phyloP scores from a whole-genome alignment of 2,113 vertebrate species.

The Bucco capensis region DNA sequence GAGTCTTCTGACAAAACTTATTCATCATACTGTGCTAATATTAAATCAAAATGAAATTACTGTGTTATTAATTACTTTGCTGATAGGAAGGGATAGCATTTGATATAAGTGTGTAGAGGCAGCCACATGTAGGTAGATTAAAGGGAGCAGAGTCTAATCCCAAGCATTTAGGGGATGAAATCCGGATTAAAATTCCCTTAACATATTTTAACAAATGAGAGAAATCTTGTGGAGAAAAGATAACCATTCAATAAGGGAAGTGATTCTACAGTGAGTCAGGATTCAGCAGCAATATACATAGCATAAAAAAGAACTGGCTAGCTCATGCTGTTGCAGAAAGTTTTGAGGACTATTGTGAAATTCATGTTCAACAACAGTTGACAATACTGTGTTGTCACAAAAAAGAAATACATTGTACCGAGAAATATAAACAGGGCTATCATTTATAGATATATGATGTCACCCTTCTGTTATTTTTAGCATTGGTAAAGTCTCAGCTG shows the following conservation, averaged over 20 bases:
- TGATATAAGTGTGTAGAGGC: not conserved
- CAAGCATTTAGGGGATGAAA: not conserved
- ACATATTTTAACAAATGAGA: not conserved
- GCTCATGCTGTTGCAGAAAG: not conserved
- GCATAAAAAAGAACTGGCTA: not conserved
- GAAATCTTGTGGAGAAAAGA: not conserved
- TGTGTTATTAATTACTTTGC: not conserved
- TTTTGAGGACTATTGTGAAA: not conserved
- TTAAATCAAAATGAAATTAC: not conserved
- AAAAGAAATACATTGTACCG: not conserved
- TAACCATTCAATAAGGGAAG: not conserved
- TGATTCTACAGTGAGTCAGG: not conserved
- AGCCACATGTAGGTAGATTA: not conserved
- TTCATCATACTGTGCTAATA: not conserved
- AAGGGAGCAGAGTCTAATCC: not conserved
- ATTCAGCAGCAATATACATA: not conserved
- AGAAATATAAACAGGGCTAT: not conserved
- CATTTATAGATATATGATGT: constrained; percentile 15
- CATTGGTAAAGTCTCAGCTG: not conserved
- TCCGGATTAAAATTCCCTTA: not conserved
- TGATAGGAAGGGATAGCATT: not conserved
- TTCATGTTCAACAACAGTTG: not conserved
- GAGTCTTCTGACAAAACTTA: not conserved
- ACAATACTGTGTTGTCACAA: not conserved
- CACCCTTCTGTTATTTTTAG: constrained; percentile 17